Base-by-base conservation (phyloP, 2,888 invertebrate genomes). In the Heliconius ismenius region DNA sequence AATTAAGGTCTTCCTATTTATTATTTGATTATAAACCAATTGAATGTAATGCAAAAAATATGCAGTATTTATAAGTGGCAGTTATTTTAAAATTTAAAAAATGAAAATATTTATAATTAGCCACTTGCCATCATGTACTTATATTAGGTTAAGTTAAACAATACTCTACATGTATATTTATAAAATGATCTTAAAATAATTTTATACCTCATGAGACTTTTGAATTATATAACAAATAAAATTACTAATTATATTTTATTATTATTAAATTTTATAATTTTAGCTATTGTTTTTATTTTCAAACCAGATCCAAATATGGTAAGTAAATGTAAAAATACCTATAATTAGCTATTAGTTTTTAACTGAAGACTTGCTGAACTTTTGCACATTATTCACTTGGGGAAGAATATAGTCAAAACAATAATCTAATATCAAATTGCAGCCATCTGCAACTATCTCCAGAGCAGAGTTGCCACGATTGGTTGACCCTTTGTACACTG, bases 111-210 rank as follows among this genome's bases (percentile, higher is more conserved):
- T 43, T 43, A 39, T 39, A 15, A 39, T 43, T 4, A 43, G 39
- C 54, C 70, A 77, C 76, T 79, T 79, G 72, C 74, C 79, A 78
- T 69, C 78, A 79, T 79, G 81, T 82, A 80, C 81, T 82, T 82
- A 81, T 67, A 60, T 24, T 70, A 70, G 65, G 13, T 65, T 76
- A 76, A 76, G 72, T 60, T 39, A 60, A 76, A n/a, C 11, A 58
- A 65, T 73, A 76, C 72, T 76, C 28, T 58, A 58, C n/a, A 69
- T 39, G 62, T 76, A 73, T 80, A 79, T 77, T 80, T 75, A 65
- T 73, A 63, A 74, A 63, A 78, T 76, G 79, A 79, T 80, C 73
- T 77, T 76, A 63, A 78, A 77, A 76, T 78, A 77, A 79, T 75
- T 79, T 78, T 80, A 78, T 76, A 70, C 72, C 69, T 62, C 32